These are phyloP conservation scores for Perizoma flavofasciatum DNA, from an alignment of 2,888 invertebrate species.

Conservation along the genomic window DNA sequence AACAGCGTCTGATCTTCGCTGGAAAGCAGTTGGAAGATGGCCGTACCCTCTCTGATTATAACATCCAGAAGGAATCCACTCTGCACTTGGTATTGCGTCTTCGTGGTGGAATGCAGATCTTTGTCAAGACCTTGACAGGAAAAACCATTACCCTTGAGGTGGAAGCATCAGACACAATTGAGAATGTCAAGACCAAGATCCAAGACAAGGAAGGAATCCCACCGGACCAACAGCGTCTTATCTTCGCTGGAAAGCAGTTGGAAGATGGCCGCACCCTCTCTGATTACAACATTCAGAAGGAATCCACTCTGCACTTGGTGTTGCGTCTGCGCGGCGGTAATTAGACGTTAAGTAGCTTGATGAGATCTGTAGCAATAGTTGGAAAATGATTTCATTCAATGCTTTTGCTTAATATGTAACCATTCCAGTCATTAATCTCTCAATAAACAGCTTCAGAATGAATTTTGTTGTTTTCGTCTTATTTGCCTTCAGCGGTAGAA, in stretches of 20 bases:
- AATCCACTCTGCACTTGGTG: slow-evolving; percentile 55
- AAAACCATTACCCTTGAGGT: slow-evolving; percentile 57
- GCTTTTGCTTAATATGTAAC: slow-evolving; percentile 42
- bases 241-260: slow-evolving; percentile 58
- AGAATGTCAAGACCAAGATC: slow-evolving; percentile 59
- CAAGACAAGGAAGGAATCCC: slow-evolving; percentile 61
- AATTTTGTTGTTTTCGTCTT: neutral
- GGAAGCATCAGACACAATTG: slow-evolving; percentile 55
- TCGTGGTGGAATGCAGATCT: slow-evolving; percentile 58
- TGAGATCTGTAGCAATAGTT: slow-evolving; percentile 34
- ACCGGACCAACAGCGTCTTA: slow-evolving; percentile 57
- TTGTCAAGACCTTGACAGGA: slow-evolving; percentile 57
- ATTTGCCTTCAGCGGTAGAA: neutral
- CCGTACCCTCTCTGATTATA: slow-evolving; percentile 55
- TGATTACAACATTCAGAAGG: slow-evolving; percentile 49
- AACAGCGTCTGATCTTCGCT: slow-evolving; percentile 56
- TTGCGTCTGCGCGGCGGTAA: slow-evolving; percentile 53
- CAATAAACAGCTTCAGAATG: slow-evolving; percentile 46
- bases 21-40: slow-evolving; percentile 59
- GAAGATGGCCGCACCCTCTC: slow-evolving; percentile 59
- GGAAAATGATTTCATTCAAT: slow-evolving; percentile 33
- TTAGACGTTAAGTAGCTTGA: slow-evolving; percentile 30
- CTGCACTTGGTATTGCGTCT: slow-evolving; percentile 54
- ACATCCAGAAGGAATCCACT: slow-evolving; percentile 58
- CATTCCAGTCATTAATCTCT: slow-evolving; percentile 57